Percentiles rank a stretch among this genome's conserved stretches.
Conservation (phyloP, 1,140 invertebrate genomes). For the Musca domestica region DNA sequence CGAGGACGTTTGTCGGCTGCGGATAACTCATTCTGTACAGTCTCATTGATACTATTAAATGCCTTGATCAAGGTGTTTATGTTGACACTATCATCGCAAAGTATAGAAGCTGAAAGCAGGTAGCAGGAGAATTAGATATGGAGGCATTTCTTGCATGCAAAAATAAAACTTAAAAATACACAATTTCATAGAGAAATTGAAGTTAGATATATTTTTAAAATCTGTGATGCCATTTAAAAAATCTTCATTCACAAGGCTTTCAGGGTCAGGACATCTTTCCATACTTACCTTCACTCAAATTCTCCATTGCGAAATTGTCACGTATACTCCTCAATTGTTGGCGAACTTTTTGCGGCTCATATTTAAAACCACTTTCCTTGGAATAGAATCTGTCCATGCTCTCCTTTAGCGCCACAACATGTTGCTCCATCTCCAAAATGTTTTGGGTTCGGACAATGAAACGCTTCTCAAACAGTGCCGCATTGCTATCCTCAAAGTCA, state of each 20-base stretch:
- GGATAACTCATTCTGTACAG: conserved; percentile 39
- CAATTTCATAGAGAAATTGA: too few relatives aligned
- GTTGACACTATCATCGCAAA: conserved; percentile 24
- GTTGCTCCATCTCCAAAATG: conserved; percentile 28
- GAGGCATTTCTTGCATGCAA: too few relatives aligned
- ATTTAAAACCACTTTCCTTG: conserved; percentile 29
- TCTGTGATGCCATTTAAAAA: too few relatives aligned
- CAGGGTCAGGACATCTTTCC: background rate
- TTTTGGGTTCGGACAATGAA: conserved; percentile 16
- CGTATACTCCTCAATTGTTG: conserved; percentile 12
- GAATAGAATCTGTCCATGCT: conserved; percentile 37
- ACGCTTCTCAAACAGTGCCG: conserved; percentile 22
- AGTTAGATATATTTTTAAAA: too few relatives aligned
- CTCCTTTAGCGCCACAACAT: conserved; percentile 31
- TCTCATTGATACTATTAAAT: conserved; percentile 36
- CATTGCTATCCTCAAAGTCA: conserved; percentile 33
- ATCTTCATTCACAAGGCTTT: too few relatives aligned
- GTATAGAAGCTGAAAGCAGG: background rate
- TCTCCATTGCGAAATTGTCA: background rate
- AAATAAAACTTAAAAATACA: too few relatives aligned
- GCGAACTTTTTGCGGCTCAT: conserved; percentile 17
- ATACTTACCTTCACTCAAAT: conserved; percentile 10
- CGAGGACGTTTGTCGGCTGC: conserved; percentile 37
- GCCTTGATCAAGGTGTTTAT: conserved; percentile 31
- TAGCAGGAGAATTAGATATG: background rate